A percentile compares a stretch with the other conserved stretches of the same genome.
These are phyloP conservation scores for Oostethus manadensis DNA, from an alignment of 2,113 vertebrate genomes.

Conservation along the genomic window DNA sequence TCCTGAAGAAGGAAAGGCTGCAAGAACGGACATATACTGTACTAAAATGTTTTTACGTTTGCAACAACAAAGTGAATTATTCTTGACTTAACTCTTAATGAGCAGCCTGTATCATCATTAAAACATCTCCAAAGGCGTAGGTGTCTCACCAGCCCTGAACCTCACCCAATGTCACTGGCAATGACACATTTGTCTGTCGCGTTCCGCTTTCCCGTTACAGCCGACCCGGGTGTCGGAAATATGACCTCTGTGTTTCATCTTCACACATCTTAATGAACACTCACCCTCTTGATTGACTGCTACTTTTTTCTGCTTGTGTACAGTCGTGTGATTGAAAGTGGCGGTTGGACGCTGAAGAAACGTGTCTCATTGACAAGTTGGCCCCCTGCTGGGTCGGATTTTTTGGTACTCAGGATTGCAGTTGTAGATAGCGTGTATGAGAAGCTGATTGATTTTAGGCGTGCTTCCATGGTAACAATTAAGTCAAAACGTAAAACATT, in stretches of 20 bases:
- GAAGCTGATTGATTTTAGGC: neutral
- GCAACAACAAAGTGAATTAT: too few species aligned
- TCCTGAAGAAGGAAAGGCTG: too few species aligned
- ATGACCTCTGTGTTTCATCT: slow-evolving; percentile 60
- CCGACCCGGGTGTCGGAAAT: slow-evolving; percentile 38
- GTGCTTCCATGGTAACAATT: too few species aligned
- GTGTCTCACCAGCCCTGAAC: too few species aligned
- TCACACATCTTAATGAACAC: slow-evolving; percentile 59
- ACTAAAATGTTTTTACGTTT: too few species aligned
- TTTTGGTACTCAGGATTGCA: slow-evolving; percentile 38
- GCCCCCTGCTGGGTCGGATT: slow-evolving; percentile 41
- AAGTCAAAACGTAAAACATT: too few species aligned
- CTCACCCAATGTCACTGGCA: slow-evolving; percentile 21
- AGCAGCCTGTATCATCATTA: too few species aligned
- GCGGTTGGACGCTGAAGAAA: slow-evolving; percentile 31
- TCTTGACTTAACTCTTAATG: too few species aligned
- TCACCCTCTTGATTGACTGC: slow-evolving; percentile 42
- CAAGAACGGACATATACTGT: too few species aligned
- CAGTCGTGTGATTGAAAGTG: slow-evolving; percentile 16
- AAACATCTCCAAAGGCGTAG: too few species aligned
- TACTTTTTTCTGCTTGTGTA: slow-evolving; percentile 14
- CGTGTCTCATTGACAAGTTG: slow-evolving; percentile 47
- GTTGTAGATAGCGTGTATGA: slow-evolving; percentile 54
- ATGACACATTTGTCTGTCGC: slow-evolving; percentile 64
- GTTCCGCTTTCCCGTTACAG: slow-evolving; percentile 46